phyloP scores from a whole-genome alignment of 2,888 invertebrate species.

The Prosapia bicincta region DNA sequence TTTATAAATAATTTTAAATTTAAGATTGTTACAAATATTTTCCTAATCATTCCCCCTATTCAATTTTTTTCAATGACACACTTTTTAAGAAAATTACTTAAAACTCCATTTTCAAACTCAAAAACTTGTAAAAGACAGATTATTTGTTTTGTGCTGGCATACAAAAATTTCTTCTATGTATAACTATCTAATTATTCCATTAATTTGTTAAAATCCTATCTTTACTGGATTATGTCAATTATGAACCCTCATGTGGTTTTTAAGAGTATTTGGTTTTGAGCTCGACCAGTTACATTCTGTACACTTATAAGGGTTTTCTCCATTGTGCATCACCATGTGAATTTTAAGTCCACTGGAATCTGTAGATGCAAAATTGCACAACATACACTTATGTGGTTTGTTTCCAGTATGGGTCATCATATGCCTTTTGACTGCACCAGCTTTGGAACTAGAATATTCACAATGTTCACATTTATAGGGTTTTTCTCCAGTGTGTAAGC shows the following conservation, averaged over 20 bases:
- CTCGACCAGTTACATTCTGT: background rate
- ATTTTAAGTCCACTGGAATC: slow-evolving; percentile 3
- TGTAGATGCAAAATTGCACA: slow-evolving; percentile 1
- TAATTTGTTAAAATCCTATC: no score
- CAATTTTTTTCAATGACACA: no score
- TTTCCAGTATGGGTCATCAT: background rate
- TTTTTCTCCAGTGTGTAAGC: slow-evolving; percentile 12
- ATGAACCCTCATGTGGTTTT: background rate
- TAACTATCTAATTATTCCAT: no score
- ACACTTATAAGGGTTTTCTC: slow-evolving; percentile 4
- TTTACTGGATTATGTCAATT: background rate
- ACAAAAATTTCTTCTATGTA: no score
- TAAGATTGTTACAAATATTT: no score
- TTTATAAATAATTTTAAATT: no score
- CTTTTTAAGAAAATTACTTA: no score
- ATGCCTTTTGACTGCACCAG: background rate
- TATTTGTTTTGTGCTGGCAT: no score
- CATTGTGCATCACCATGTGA: slow-evolving; percentile 9
- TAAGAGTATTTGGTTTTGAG: background rate
- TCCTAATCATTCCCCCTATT: no score
- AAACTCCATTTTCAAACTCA: no score
- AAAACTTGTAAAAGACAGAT: no score
- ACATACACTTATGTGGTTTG: background rate
- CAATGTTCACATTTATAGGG: background rate
- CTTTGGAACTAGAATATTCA: background rate